Percentiles rank a stretch among this genome's conserved stretches.
phyloP scores from a whole-genome alignment of 2,888 invertebrate species.

The Diloba caeruleocephala region DNA sequence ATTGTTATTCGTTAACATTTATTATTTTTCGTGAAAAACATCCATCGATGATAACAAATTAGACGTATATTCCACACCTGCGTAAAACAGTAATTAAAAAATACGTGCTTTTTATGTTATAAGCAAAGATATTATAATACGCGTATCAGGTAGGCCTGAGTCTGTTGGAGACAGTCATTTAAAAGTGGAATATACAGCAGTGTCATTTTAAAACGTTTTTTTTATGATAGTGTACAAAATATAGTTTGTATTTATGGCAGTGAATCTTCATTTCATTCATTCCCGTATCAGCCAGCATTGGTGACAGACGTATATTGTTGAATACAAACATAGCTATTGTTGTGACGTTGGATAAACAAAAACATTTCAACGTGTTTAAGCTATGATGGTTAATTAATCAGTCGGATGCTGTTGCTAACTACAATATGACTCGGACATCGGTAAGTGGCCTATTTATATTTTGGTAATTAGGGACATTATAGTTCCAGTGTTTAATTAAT shows the following conservation, averaged over 20 bases:
- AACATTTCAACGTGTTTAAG: slow-evolving; percentile 25
- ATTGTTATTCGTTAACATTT: neutral
- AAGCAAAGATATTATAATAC: no score
- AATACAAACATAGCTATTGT: slow-evolving; percentile 28
- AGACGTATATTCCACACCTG: neutral
- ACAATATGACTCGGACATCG: slow-evolving; percentile 38
- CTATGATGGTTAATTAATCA: slow-evolving; percentile 19
- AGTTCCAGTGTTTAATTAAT: neutral
- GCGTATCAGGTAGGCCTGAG: slow-evolving; percentile 2
- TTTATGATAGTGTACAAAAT: slow-evolving; percentile 14
- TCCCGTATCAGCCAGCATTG: slow-evolving; percentile 23
- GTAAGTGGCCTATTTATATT: slow-evolving; percentile 27
- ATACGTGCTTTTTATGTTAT: no score
- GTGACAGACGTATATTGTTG: slow-evolving; percentile 30
- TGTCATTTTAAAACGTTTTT: slow-evolving; percentile 12
- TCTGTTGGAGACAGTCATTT: neutral
- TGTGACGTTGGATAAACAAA: slow-evolving; percentile 36
- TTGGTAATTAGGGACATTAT: neutral
- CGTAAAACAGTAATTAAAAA: no score
- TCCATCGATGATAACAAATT: neutral
- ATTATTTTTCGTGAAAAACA: neutral
- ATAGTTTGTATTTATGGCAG: slow-evolving; percentile 28
- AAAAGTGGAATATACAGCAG: neutral
- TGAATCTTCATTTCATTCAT: slow-evolving; percentile 33
- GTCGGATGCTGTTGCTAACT: slow-evolving; percentile 18